These are phyloP conservation scores for Blera fallax DNA, from an alignment of 2,888 invertebrate genomes.

Conservation along the genomic window DNA sequence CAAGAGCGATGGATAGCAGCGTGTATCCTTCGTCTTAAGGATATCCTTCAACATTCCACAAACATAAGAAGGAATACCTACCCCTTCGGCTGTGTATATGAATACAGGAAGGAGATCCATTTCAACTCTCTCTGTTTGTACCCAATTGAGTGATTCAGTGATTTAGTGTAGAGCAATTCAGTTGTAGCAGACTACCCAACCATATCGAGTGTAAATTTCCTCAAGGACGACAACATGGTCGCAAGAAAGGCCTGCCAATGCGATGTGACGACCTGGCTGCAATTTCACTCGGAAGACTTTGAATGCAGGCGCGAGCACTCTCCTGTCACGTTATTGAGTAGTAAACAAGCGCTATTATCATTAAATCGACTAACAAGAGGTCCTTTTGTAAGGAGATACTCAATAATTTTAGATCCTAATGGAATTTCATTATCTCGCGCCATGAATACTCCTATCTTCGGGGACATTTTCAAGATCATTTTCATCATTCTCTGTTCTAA, in stretches of 20 bases:
- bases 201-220: constrained; percentile 46
- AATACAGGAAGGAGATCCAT: constrained; percentile 6
- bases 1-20: constrained; percentile 48
- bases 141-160: constrained; percentile 63
- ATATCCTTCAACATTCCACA: constrained; percentile 65
- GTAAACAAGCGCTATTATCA: constrained; percentile 58
- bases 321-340: constrained; percentile 37
- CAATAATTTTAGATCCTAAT: constrained; percentile 44
- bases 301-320: constrained; percentile 56
- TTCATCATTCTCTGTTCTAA: neutral
- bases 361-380: constrained; percentile 34
- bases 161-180: constrained; percentile 49
- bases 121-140: constrained; percentile 1
- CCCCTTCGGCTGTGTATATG: neutral
- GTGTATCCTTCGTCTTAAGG: constrained; percentile 42
- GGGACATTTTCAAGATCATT: constrained; percentile 29
- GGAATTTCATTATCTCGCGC: constrained; percentile 13
- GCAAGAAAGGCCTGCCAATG: neutral
- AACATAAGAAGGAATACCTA: constrained; percentile 19
- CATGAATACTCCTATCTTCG: no score
- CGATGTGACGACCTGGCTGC: neutral
- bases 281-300: neutral
- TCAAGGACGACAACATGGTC: constrained; percentile 48
- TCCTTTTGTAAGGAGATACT: constrained; percentile 7
- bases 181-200: constrained; percentile 21